Evolutionary conservation across 2,888 invertebrate species (phyloP).

Genomic region (Drosophila testacea): DNA sequence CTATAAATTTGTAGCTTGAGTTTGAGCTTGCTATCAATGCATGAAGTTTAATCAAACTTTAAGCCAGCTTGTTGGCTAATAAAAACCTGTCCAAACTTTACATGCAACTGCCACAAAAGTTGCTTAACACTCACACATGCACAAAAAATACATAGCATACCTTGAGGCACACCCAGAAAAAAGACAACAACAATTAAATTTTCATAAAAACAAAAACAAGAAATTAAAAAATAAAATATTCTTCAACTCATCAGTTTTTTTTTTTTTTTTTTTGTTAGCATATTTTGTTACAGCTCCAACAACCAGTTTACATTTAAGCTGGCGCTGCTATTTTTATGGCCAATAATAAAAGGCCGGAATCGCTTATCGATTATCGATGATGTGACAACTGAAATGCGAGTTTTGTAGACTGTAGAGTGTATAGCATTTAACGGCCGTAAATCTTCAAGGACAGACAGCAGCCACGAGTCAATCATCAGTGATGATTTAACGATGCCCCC

Average conservation of each 20-base stretch:
- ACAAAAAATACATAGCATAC: slow-evolving; percentile 54
- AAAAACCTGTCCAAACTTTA: slow-evolving; percentile 55
- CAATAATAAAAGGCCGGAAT: slow-evolving; percentile 40
- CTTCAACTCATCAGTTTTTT: not conserved
- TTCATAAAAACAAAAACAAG: not conserved
- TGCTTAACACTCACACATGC: slow-evolving; percentile 30
- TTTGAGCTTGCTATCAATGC: slow-evolving; percentile 55
- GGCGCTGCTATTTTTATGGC: slow-evolving; percentile 42
- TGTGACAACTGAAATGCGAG: slow-evolving; percentile 57
- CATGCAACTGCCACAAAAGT: slow-evolving; percentile 54
- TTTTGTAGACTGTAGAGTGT: slow-evolving; percentile 31
- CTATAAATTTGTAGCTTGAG: slow-evolving; percentile 47
- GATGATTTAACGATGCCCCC: slow-evolving; percentile 69
- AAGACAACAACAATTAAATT: not conserved
- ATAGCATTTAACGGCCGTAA: slow-evolving; percentile 73
- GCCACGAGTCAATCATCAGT: slow-evolving; percentile 60
- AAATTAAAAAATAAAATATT: not conserved
- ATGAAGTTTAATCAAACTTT: slow-evolving; percentile 66
- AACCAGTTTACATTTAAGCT: slow-evolving; percentile 35
- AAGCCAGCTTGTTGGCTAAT: slow-evolving; percentile 50
- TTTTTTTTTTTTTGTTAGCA: slow-evolving; percentile 13
- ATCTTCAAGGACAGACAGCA: slow-evolving; percentile 75
- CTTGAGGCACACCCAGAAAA: slow-evolving; percentile 38
- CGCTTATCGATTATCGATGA: slow-evolving; percentile 61
- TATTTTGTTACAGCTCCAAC: slow-evolving; percentile 43